Base-by-base conservation (phyloP, 1,140 invertebrate species). In the Leptonema lineaticorne region DNA sequence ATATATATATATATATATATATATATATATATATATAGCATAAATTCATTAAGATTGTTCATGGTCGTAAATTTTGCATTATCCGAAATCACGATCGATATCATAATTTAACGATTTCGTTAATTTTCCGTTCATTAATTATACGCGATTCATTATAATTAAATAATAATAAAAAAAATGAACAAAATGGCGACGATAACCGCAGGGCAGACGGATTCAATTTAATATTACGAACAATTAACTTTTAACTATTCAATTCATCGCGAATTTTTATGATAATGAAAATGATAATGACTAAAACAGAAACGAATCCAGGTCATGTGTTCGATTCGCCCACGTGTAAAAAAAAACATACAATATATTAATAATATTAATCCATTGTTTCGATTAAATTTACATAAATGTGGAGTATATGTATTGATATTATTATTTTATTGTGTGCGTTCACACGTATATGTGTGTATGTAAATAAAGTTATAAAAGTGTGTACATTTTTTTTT, bases 221-320 rank as follows among this genome's bases (percentile, higher is more conserved):
- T 41, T 41, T 41, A 41, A 14, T 9, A 41, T 1, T 11, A 4
- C 20, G 50, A 48, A 22, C 9, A 48, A 22, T 48, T 22, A 18
- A 26, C 24, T 24, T 24, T 53, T 11, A 14, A 53, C n/a, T n/a
- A n/a, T n/a, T n/a, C n/a, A n/a, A n/a, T n/a, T n/a, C n/a, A n/a
- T n/a, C n/a, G n/a, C n/a, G n/a, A 45, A 45, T 45, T n/a, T 45
- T 45, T 45, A 45, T 45, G 11, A 45, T 45, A 14, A 7, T 45
- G 16, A n/a, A n/a, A 45, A n/a, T 14, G 37, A 14, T 45, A 16
- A n/a, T 45, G 37, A 45, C n/a, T n/a, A n/a, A 2, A 11, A 41
- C 8, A 18, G 22, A 26, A 53, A 53, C n/a, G 22, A 53, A 53
- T 53, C 20, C 50, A 53, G 50, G 50, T 53, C 50, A 53, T 26